Evolutionary conservation across 2,797 vertebrate species (phyloP), one percentile per base, ranked within the genome.

Genomic region (Huso huso): DNA sequence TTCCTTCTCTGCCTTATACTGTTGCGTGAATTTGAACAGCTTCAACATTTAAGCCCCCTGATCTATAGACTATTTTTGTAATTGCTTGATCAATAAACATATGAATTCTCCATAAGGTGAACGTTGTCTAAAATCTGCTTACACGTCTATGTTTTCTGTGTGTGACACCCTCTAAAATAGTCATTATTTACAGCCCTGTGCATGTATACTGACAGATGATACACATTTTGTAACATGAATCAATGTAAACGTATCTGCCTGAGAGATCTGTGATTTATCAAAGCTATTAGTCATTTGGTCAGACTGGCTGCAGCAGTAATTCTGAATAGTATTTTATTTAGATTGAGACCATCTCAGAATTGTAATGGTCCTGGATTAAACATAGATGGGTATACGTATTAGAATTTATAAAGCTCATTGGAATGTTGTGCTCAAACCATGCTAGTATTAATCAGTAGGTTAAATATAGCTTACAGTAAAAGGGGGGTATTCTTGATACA

Each of bases 61-160:
- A 66, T 50, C 13, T 57, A 15, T 13, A 49, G 11, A 13, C 48
- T 10, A 13, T 67, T 51, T 58, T 23, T 51, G 58, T n/a, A 61
- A 61, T 50, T 59, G 65, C 11, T 3, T 8, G n/a, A 37, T 53
- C 63, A 52, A n/a, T 59, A 67, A 8, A 61, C 58, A 59, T 23
- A n/a, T 48, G 49, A 12, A 51, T 15, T 37, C 8, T 50, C 58
- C 66, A 61, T 51, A 18, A 18, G 51, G 48, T 7, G 10, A n/a
- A 50, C 11, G 60, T 10, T 48, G 10, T 10, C 49, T 52, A 5
- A 68, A 62, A 57, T 57, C 23, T 63, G 18, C 18, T 15, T 10
- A 48, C 66, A 62, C 11, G 8, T 9, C 2, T 12, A 63, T 6
- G n/a, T 63, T 8, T 37, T 37, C 13, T 37, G 18, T 37, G 18